These are phyloP conservation scores for Lagopus leucura DNA, from an alignment of 2,113 vertebrate genomes.

Conservation along the genomic window DNA sequence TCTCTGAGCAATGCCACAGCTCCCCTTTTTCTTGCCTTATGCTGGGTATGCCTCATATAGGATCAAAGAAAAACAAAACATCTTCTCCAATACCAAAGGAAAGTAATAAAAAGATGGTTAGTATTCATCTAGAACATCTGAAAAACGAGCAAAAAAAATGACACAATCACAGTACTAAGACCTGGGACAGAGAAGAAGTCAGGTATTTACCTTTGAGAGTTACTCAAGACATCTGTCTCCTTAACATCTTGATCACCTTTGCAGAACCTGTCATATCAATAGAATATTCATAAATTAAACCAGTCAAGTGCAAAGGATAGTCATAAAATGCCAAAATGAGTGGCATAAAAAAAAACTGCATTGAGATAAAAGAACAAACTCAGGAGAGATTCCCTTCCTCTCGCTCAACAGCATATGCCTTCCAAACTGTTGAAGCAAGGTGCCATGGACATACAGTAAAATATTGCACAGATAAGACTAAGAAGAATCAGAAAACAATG, in stretches of 20 bases:
- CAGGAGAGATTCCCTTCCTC: not conserved
- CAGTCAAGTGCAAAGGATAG: conserved; percentile 33
- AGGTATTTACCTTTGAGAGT: conserved; percentile 44
- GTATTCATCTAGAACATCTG: not conserved
- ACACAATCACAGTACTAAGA: not conserved
- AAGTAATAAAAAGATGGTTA: conserved; percentile 7
- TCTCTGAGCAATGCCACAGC: not conserved
- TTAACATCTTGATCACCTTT: conserved; percentile 46
- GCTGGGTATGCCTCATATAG: not conserved
- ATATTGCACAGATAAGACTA: not conserved
- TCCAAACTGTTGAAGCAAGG: conserved; percentile 37
- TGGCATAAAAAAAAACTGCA: conserved; percentile 5
- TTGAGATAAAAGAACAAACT: conserved; percentile 8
- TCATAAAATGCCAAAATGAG: conserved; percentile 12
- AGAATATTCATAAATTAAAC: conserved; percentile 39
- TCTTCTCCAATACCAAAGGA: not conserved
- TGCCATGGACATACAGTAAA: not conserved
- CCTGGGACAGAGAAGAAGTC: not conserved
- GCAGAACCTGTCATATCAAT: conserved; percentile 23
- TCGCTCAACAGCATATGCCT: conserved; percentile 24
- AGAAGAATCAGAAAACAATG: not conserved
- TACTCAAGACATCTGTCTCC: conserved; percentile 30
- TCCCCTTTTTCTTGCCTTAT: not conserved
- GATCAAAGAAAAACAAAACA: not conserved
- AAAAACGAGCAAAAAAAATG: not conserved